phyloP scores from a whole-genome alignment of 1,140 invertebrate genomes.

The Leptinotarsa lineolata region DNA sequence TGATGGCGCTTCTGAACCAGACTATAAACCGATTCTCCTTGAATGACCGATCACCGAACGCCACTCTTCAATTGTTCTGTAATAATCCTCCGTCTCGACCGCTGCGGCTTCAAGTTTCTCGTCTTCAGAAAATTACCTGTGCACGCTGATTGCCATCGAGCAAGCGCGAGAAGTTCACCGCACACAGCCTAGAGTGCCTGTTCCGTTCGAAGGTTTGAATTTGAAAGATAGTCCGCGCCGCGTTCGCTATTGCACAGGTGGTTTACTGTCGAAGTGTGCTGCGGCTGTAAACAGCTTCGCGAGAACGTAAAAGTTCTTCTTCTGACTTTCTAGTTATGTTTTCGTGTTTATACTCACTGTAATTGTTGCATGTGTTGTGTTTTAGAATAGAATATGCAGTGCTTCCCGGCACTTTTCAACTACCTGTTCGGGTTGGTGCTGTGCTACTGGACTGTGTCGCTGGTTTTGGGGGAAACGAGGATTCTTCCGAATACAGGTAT shows the following conservation, averaged over 20 bases:
- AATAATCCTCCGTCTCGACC: not conserved
- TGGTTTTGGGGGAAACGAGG: conserved; percentile 32
- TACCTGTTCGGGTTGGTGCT: conserved; percentile 30
- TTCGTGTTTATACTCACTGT: conserved; percentile 18
- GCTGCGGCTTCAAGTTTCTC: not conserved
- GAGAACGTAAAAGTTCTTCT: not conserved
- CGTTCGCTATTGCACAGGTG: not conserved
- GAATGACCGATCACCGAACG: no score
- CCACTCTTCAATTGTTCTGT: no score
- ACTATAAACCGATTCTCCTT: no score
- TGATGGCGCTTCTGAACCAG: no score
- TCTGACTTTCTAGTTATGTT: conserved; percentile 30
- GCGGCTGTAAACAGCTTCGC: not conserved
- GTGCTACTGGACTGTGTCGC: conserved; percentile 31
- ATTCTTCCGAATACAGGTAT: conserved; percentile 30
- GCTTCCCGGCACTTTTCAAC: conserved; percentile 31
- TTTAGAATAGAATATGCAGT: conserved; percentile 28
- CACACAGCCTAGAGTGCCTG: not conserved
- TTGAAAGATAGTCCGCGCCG: not conserved
- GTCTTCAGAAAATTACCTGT: conserved; percentile 4
- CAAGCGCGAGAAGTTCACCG: conserved; percentile 1
- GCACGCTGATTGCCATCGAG: not conserved
- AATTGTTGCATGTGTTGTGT: conserved; percentile 30
- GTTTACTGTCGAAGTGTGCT: not conserved
- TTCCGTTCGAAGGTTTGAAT: not conserved